Evolutionary conservation across 1,140 invertebrate genomes (phyloP), one percentile per base, ranked within the genome.

Genomic region (Diorhabda carinulata): DNA sequence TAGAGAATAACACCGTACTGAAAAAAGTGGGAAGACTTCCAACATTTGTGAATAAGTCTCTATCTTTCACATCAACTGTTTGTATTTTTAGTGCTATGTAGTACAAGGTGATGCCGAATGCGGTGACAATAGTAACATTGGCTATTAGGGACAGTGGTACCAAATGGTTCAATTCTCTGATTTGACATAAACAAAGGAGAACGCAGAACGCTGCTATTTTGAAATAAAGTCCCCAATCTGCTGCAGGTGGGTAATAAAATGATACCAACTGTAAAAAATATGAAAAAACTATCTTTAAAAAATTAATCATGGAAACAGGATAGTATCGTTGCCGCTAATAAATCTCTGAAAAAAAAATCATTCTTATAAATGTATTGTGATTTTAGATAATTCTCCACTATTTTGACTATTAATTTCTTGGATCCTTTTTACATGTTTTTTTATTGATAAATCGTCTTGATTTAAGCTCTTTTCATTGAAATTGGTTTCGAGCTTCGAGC

Each of bases 71-170:
- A 40, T 73, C 67, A 3, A 73, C 63, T 5, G 83, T 79, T 3
- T 86, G 78, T 3, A 87, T 73, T 25, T 83, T 84, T 5, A 73
- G 81, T 79, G 92, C 91, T 73, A 91, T 86, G 77, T 90, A 92
- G 73, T 91, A 92, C 69, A 91, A 82, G 0, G 88, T 91, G 61
- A 92, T 88, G 0, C 74, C 82, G 60, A 93, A 89, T 2, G 88
- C 87, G 5, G 87, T 78, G 6, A 91, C 83, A 73, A 93, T 87
- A 61, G 88, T 86, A 2, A 88, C 70, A 67, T 92, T 92, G 10
- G 91, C 91, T 43, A 90, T 77, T 2, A 87, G 84, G 0, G 91
- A 93, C 76, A 92, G 91, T 1, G 91, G 91, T 4, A 92, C 90
- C 74, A 93, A 78, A 76, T 86, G 89, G 72, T 90, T 92, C 0